A percentile compares a stretch with the other conserved stretches of the same genome.
phyloP scores from a whole-genome alignment of 2,888 invertebrate species.

The Macropis europaea region DNA sequence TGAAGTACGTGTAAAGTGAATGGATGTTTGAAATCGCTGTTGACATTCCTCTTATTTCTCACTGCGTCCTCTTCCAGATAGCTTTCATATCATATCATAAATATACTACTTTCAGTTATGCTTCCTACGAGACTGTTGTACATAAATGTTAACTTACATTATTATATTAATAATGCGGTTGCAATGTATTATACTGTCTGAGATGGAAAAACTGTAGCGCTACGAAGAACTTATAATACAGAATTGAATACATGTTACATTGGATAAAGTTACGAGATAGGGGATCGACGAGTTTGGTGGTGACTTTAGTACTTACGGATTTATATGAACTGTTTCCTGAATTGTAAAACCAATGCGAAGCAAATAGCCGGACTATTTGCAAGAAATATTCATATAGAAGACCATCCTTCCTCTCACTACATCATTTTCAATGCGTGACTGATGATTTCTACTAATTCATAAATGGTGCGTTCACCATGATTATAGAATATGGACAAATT shows the following conservation, averaged over 20 bases:
- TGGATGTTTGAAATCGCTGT: constrained; percentile 3
- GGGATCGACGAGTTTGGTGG: constrained; percentile 36
- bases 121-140: constrained; percentile 4
- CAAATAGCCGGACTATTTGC: constrained; percentile 41
- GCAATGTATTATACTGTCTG: constrained; percentile 45
- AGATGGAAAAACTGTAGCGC: constrained; percentile 34
- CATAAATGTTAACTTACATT: constrained; percentile 6
- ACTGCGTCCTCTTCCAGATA: constrained; percentile 11
- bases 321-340: constrained; percentile 40
- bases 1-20: constrained; percentile 14
- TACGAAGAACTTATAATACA: constrained; percentile 36
- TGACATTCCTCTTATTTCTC: constrained; percentile 24
- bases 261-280: constrained; percentile 48
- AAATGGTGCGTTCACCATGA: constrained; percentile 1
- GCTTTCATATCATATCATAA: constrained; percentile 16
- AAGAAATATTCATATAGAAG: constrained; percentile 10
- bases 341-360: constrained; percentile 11
- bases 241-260: constrained; percentile 46
- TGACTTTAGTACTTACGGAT: constrained; percentile 37
- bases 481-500: constrained; percentile 9
- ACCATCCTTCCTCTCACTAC: constrained; percentile 22
- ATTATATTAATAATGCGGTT: constrained; percentile 8
- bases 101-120: constrained; percentile 9
- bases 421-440: constrained; percentile 25
- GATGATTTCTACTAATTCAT: constrained; percentile 26